Evolutionary conservation across 2,113 vertebrate genomes (phyloP), one percentile per base, ranked within the genome.

Genomic region (Protobothrops flavoviridis): DNA sequence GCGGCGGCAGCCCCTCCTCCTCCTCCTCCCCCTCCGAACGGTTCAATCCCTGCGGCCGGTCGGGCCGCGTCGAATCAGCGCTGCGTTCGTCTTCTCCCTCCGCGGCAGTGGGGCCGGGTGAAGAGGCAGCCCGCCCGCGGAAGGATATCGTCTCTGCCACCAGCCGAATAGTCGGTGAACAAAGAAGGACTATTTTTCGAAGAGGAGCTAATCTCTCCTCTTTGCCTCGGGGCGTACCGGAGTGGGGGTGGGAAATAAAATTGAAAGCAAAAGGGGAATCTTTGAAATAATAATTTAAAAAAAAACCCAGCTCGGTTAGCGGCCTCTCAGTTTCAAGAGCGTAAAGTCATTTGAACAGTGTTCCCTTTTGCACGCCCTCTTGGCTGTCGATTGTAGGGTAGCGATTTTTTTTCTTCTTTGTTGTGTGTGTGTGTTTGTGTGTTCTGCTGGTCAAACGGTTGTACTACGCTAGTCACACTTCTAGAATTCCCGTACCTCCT

Each of bases 101-200:
- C 74, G 74, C 74, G 74, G 33, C 33, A 81, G 15, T 21, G 55
- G 43, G 64, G 86, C 50, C 23, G 12, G 7, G 85, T 26, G 74
- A 57, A 74, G 43, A 55, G 8, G 53, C 20, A 6, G 29, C 74
- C 91, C 55, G 29, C 43, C 39, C 17, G 96, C 96, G 96, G 96
- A 97, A 55, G 97, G 56, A 96, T 20, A 95, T 91, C 0, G 8
- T 1, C 2, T 15, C 0, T 0, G 0, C 0, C 0, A 0, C 17
- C 4, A 0, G 0, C 0, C 0, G 0, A 0, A 0, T 69, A 5
- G 5, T 33, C 0, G 17, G 0, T 55, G 95, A 97, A 97, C 96
- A 97, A 97, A 97, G 95, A 33, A 0, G 96, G 0, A 96, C 96
- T 97, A 96, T 0, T 96, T 96, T 96, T 91, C 12, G 26, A 3